A percentile compares a stretch with the other conserved stretches of the same genome.
Conservation (phyloP, 2,888 invertebrate genomes). For the Margaritifera margaritifera region DNA sequence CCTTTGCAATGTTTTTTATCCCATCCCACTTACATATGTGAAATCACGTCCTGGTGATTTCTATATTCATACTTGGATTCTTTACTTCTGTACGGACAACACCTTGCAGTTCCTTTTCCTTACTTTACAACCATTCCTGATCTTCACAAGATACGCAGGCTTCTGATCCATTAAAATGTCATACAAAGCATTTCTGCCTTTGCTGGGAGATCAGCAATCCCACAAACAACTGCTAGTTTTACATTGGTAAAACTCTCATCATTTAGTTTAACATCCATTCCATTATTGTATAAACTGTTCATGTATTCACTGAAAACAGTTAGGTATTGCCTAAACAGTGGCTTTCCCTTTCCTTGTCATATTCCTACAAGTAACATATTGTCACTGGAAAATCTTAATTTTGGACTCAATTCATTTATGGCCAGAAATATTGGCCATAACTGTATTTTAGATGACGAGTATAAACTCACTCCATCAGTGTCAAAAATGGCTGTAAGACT, state of each 20-base stretch:
- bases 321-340: constrained; percentile 28
- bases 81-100: constrained; percentile 17
- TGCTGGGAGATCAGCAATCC: constrained; percentile 33
- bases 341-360: constrained; percentile 39
- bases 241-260: constrained; percentile 12
- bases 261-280: constrained; percentile 20
- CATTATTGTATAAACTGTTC: constrained; percentile 14
- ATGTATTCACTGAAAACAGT: constrained; percentile 19
- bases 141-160: constrained; percentile 43
- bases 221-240: constrained; percentile 18
- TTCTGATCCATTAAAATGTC: constrained; percentile 35
- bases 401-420: constrained; percentile 28
- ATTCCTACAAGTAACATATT: constrained; percentile 30
- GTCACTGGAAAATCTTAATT: constrained; percentile 24
- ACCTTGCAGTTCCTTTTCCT: constrained; percentile 22
- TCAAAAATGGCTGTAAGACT: constrained; percentile 26
- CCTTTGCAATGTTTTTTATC: constrained; percentile 15
- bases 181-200: constrained; percentile 41
- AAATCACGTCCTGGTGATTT: constrained; percentile 2
- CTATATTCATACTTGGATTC: not conserved
- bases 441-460: constrained; percentile 25
- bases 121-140: constrained; percentile 23
- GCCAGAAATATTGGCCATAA: constrained; percentile 36
- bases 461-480: constrained; percentile 33
- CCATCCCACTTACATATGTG: constrained; percentile 5